Conservation (phyloP, 2,113 vertebrate species). For the Lagenorhynchus albirostris region DNA sequence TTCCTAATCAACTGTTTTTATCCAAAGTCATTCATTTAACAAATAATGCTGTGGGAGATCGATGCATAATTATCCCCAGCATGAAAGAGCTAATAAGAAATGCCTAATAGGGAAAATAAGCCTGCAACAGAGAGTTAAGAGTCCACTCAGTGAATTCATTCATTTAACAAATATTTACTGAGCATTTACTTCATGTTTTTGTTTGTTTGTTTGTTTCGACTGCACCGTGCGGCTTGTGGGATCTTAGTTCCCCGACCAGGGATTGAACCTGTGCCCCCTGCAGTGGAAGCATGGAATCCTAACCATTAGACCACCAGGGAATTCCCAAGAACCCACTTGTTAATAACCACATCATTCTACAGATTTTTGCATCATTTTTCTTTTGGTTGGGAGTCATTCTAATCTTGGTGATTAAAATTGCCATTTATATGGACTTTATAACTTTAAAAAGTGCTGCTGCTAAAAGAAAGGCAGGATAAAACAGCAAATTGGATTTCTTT, state of each 20-base stretch:
- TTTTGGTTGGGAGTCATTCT: constrained; percentile 44
- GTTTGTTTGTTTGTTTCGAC: neutral
- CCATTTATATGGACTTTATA: constrained; percentile 33
- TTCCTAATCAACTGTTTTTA: constrained; percentile 31
- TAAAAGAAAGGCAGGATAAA: constrained; percentile 2
- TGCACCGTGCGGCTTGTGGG: neutral
- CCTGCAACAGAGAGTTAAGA: neutral
- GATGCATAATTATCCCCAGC: neutral
- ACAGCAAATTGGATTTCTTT: constrained; percentile 21
- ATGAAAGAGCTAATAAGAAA: constrained; percentile 7
- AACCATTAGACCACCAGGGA: neutral
- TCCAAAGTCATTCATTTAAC: constrained; percentile 29
- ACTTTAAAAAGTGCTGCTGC: constrained; percentile 41
- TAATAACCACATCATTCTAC: neutral
- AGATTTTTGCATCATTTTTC: neutral
- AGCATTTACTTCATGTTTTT: neutral
- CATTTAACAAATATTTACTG: neutral
- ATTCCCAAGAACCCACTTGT: neutral
- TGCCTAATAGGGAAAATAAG: neutral
- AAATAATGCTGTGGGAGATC: neutral
- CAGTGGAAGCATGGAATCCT: neutral
- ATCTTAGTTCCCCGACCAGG: neutral
- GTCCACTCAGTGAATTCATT: neutral
- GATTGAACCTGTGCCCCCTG: neutral
- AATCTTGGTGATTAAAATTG: constrained; percentile 47